Percentiles rank a stretch among this genome's conserved stretches.
phyloP scores from a whole-genome alignment of 23 tunicate species.

The Ascidia mentula region DNA sequence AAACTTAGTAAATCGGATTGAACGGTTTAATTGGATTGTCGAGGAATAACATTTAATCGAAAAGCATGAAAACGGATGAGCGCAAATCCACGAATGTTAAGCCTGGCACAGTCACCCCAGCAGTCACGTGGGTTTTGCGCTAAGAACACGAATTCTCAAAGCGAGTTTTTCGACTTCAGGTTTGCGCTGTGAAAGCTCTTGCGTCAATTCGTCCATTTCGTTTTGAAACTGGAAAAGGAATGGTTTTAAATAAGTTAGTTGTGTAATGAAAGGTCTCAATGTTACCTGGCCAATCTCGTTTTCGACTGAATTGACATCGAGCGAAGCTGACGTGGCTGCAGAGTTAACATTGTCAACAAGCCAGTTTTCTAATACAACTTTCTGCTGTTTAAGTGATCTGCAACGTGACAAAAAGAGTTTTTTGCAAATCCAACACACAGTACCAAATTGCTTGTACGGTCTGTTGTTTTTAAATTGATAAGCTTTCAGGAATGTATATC shows the following conservation, averaged over 20 bases:
- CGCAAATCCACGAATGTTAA: too few relatives aligned
- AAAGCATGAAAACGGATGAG: too few relatives aligned
- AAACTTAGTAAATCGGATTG: too few relatives aligned
- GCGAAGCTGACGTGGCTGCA: constrained; percentile 28
- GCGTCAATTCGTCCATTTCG: constrained; percentile 45
- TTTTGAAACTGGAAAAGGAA: constrained; percentile 22
- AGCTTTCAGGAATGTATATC: too few relatives aligned
- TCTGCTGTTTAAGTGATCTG: constrained; percentile 63
- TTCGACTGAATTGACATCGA: constrained; percentile 56
- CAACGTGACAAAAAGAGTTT: too few relatives aligned
- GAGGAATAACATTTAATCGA: too few relatives aligned
- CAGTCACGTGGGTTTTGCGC: constrained; percentile 51
- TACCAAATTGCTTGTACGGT: too few relatives aligned
- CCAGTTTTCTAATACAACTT: constrained; percentile 53
- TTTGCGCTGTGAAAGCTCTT: constrained; percentile 33
- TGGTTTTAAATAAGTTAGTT: background rate
- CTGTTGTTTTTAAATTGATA: too few relatives aligned
- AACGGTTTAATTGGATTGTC: too few relatives aligned
- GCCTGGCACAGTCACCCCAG: too few relatives aligned
- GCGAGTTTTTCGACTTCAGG: constrained; percentile 72
- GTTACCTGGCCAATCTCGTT: constrained; percentile 65
- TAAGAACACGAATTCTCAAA: constrained; percentile 49
- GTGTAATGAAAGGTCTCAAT: background rate
- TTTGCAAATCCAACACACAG: background rate
- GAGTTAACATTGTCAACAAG: constrained; percentile 29